Percentiles rank a stretch among this genome's conserved stretches.
Evolutionary conservation across 2,797 vertebrate genomes (phyloP).

Genomic region (Pogonophryne albipinna): DNA sequence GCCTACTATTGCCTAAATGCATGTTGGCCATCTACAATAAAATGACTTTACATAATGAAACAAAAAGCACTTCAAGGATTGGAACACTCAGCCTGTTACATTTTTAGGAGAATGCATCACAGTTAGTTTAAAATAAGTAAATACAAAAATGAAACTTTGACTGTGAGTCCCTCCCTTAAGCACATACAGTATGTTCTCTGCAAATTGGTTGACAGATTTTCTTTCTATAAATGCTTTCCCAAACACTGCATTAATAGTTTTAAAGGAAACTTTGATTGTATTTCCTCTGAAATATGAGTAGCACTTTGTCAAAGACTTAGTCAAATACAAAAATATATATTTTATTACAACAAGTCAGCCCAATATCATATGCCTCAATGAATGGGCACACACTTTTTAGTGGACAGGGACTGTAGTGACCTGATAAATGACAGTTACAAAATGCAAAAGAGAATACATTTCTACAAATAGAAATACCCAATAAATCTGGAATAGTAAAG

Average conservation of each 20-base stretch:
- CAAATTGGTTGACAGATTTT: conserved; percentile 25
- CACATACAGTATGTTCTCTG: conserved; percentile 25
- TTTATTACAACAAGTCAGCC: not conserved
- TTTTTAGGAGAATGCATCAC: not conserved
- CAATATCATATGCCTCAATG: not conserved
- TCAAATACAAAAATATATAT: not conserved
- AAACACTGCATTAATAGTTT: conserved; percentile 5
- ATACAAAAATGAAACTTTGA: no score
- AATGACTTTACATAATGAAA: not conserved
- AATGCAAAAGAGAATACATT: not conserved
- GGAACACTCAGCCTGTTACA: not conserved
- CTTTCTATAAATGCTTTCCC: not conserved
- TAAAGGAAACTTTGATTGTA: conserved; percentile 1
- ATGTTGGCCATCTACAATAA: not conserved
- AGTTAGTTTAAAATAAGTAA: no score
- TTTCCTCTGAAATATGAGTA: not conserved
- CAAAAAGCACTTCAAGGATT: not conserved
- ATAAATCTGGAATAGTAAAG: not conserved
- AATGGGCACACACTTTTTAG: not conserved
- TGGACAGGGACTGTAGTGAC: not conserved
- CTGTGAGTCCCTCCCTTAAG: not conserved
- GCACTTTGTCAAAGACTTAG: not conserved
- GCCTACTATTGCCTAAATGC: not conserved
- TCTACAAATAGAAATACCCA: not conserved
- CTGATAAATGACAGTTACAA: not conserved